Conservation (phyloP, 2,888 invertebrate genomes). For the Drosophila setosimentum region DNA sequence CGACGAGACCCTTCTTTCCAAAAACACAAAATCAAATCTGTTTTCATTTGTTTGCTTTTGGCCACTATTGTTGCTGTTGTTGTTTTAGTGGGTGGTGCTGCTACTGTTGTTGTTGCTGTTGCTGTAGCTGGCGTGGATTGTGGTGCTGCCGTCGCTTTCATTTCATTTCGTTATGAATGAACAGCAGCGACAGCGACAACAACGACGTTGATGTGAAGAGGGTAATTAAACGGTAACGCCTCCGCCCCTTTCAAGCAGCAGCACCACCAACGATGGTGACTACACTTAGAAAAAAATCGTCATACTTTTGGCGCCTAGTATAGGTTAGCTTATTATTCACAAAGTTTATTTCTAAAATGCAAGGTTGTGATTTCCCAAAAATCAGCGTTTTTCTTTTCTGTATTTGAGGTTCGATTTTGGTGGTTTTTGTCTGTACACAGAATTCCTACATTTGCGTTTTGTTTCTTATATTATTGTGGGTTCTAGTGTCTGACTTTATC, state of each 20-base stretch:
- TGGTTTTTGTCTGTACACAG: not conserved
- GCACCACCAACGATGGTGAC: not conserved
- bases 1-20: conserved; percentile 33
- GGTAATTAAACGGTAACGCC: conserved; percentile 64
- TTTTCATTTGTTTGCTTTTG: conserved; percentile 28
- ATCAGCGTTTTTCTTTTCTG: not conserved
- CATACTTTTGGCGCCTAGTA: conserved; percentile 23
- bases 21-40: conserved; percentile 30
- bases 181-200: conserved; percentile 32
- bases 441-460: not conserved
- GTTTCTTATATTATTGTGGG: too few relatives aligned
- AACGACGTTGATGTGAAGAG: conserved; percentile 21
- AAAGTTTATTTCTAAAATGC: not conserved
- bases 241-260: conserved; percentile 11
- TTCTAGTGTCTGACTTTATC: too few relatives aligned
- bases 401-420: not conserved
- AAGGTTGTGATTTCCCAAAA: not conserved
- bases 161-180: conserved; percentile 70
- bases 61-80: not conserved
- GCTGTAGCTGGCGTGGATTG: conserved; percentile 1
- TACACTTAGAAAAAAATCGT: not conserved
- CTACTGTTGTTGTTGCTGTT: conserved; percentile 12
- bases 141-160: conserved; percentile 25
- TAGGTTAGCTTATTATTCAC: not conserved
- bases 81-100: conserved; percentile 11